Evolutionary conservation across 2,113 vertebrate genomes (phyloP).

Genomic region (Hylia prasina): DNA sequence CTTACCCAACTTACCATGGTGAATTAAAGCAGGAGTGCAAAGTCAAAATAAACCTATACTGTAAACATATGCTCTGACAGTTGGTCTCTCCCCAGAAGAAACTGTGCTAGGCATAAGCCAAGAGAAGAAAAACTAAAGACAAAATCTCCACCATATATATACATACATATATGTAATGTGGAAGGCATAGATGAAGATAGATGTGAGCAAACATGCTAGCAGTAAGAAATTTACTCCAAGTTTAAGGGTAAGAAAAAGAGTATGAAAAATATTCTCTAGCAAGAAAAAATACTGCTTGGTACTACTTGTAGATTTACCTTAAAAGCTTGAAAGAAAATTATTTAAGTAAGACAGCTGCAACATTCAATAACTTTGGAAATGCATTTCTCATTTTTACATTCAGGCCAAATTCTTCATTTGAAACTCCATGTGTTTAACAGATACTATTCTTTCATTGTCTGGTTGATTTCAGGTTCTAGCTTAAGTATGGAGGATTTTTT

Average conservation of each 20-base stretch:
- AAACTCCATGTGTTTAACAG: not conserved
- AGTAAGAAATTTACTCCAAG: not conserved
- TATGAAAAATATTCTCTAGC: not conserved
- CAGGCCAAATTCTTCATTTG: not conserved
- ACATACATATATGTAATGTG: not conserved
- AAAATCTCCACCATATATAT: not conserved
- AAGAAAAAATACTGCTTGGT: not conserved
- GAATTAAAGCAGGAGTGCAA: not conserved
- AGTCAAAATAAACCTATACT: not conserved
- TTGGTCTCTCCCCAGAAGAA: not conserved
- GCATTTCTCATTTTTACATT: not conserved
- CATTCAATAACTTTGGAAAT: not conserved
- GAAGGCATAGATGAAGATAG: not conserved
- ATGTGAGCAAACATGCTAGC: not conserved
- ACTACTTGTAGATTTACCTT: not conserved
- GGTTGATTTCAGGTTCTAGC: not conserved
- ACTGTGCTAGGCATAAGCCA: not conserved
- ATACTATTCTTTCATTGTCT: not conserved
- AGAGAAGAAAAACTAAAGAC: not conserved
- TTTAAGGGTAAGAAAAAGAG: not conserved
- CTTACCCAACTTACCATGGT: not conserved
- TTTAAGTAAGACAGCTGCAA: not conserved
- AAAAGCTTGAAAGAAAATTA: not conserved
- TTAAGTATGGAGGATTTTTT: not conserved
- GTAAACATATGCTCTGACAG: not conserved